Evolutionary conservation across 2,888 invertebrate genomes (phyloP).

Genomic region (Malthinus seriepunctatus): DNA sequence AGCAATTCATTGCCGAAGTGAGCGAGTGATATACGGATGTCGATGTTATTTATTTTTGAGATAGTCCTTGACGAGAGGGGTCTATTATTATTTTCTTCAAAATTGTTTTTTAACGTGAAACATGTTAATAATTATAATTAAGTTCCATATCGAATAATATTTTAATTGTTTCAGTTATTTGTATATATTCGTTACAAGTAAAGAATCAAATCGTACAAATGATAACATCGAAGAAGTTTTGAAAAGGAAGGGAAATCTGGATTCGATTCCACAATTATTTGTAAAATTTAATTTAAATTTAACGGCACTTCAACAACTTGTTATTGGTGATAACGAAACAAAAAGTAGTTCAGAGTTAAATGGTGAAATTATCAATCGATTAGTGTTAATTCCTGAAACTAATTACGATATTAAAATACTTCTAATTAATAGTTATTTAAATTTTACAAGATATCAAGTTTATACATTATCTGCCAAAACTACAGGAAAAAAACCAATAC

Average conservation of each 20-base stretch:
- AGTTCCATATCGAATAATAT: too few relatives aligned
- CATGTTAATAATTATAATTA: too few relatives aligned
- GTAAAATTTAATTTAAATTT: neutral
- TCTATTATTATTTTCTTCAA: too few relatives aligned
- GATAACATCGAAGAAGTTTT: neutral
- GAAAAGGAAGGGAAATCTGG: neutral
- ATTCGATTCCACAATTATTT: neutral
- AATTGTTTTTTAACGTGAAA: too few relatives aligned
- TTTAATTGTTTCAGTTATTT: slow-evolving; percentile 15
- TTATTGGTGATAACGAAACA: neutral
- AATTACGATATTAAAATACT: too few relatives aligned
- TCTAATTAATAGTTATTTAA: too few relatives aligned
- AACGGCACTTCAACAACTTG: neutral
- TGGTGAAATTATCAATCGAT: neutral
- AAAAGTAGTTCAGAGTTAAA: neutral
- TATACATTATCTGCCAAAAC: neutral
- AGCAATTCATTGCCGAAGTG: too few relatives aligned
- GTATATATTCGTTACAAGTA: slow-evolving; percentile 11
- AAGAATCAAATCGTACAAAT: neutral
- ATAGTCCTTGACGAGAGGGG: too few relatives aligned
- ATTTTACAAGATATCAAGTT: neutral
- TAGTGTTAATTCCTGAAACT: too few relatives aligned
- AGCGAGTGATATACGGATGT: too few relatives aligned
- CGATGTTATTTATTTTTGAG: too few relatives aligned
- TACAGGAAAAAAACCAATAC: too few relatives aligned